Conservation (phyloP, 1,140 invertebrate species). For the Hesperophylax magnus region DNA sequence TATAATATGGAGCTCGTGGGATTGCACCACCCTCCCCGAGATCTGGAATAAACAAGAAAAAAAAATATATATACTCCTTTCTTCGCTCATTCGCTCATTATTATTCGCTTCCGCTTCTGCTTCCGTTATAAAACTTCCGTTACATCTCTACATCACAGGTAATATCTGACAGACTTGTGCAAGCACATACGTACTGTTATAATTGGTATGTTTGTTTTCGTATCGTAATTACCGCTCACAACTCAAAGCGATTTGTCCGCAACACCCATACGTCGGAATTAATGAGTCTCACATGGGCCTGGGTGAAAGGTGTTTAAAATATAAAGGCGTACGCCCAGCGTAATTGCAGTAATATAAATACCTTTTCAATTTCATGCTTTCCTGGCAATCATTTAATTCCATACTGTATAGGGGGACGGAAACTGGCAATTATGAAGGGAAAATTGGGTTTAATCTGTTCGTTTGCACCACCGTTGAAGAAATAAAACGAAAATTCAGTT, state of each 20-base stretch:
- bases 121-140: no score
- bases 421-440: slow-evolving; percentile 22
- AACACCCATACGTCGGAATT: slow-evolving; percentile 28
- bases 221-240: slow-evolving; percentile 41
- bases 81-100: no score
- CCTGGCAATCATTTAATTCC: slow-evolving; percentile 34
- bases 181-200: neutral
- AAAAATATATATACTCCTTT: no score
- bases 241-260: slow-evolving; percentile 42
- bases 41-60: no score
- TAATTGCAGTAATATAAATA: slow-evolving; percentile 39
- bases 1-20: no score
- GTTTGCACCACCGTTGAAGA: neutral
- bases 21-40: no score
- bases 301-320: slow-evolving; percentile 33
- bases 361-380: slow-evolving; percentile 37
- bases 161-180: slow-evolving; percentile 26
- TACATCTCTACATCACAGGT: neutral
- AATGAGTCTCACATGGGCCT: slow-evolving; percentile 38
- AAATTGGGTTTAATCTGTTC: slow-evolving; percentile 35
- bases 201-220: slow-evolving; percentile 44
- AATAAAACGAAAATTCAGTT: neutral
- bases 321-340: slow-evolving; percentile 18
- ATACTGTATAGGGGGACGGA: neutral
- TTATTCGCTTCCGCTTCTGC: no score